A percentile compares a stretch with the other conserved stretches of the same genome.
Conservation (phyloP, 2,888 invertebrate species). For the Calameuta pallipes region DNA sequence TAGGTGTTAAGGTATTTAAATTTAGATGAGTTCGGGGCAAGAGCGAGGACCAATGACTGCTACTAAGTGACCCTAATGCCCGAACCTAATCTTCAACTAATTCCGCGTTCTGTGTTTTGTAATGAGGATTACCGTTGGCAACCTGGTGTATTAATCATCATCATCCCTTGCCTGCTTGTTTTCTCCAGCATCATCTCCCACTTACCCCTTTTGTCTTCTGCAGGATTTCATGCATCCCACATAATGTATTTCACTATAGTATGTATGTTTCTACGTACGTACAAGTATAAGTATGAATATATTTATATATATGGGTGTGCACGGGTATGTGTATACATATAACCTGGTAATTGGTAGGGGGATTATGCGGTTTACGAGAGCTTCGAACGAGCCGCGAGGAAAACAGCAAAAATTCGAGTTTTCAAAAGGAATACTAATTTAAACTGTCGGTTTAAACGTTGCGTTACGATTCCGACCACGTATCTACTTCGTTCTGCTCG, state of each 20-base stretch:
- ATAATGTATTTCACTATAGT: neutral
- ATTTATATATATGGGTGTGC: neutral
- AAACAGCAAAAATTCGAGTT: neutral
- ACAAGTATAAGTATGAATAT: neutral
- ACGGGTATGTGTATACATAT: neutral
- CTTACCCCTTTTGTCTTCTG: neutral
- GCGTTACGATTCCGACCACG: neutral
- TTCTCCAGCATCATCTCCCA: neutral
- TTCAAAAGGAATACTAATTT: neutral
- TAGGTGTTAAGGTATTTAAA: slow-evolving; percentile 18
- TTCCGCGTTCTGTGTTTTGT: slow-evolving; percentile 32
- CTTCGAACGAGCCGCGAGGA: neutral
- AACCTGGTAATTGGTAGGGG: slow-evolving; percentile 22
- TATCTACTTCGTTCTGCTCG: neutral
- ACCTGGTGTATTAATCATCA: slow-evolving; percentile 43
- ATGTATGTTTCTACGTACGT: neutral
- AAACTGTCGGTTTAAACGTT: neutral
- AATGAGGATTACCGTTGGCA: slow-evolving; percentile 35
- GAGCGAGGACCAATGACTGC: slow-evolving; percentile 13
- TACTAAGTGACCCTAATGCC: slow-evolving; percentile 41
- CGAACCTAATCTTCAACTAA: slow-evolving; percentile 40
- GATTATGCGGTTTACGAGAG: slow-evolving; percentile 8
- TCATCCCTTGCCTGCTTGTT: slow-evolving; percentile 17
- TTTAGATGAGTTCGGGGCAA: slow-evolving; percentile 12
- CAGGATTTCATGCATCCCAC: neutral